These are phyloP conservation scores for Hypomecis punctinalis DNA, from an alignment of 2,888 invertebrate species.

Conservation along the genomic window DNA sequence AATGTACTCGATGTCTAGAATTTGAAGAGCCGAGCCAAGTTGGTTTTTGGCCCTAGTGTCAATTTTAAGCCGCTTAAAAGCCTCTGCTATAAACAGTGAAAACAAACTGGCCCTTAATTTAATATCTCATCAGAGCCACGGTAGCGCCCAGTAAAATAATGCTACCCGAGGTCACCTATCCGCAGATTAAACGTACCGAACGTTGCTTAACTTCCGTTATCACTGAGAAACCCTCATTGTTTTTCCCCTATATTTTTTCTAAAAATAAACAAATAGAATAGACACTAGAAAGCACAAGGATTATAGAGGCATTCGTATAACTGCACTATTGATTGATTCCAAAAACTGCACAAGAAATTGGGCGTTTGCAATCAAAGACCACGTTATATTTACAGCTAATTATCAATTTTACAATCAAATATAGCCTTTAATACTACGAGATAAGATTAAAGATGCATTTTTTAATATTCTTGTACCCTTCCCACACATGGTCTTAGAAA, in stretches of 20 bases:
- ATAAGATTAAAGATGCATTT: slow-evolving; percentile 43
- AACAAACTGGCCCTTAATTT: too few relatives aligned
- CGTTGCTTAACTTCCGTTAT: too few relatives aligned
- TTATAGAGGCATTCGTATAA: slow-evolving; percentile 27
- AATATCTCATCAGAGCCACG: too few relatives aligned
- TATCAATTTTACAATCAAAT: slow-evolving; percentile 46
- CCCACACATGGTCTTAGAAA: slow-evolving; percentile 62
- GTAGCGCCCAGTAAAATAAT: too few relatives aligned
- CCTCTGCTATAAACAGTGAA: too few relatives aligned
- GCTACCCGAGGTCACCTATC: too few relatives aligned
- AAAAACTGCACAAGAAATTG: slow-evolving; percentile 54
- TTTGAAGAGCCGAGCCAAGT: too few relatives aligned
- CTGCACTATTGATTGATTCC: slow-evolving; percentile 37
- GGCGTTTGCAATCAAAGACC: slow-evolving; percentile 56
- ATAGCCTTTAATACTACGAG: slow-evolving; percentile 43
- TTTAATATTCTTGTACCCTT: slow-evolving; percentile 32
- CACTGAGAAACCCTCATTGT: neutral
- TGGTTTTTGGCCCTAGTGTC: too few relatives aligned
- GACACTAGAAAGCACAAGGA: slow-evolving; percentile 22
- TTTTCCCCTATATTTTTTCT: slow-evolving; percentile 1
- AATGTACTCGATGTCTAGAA: too few relatives aligned
- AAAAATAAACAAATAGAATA: slow-evolving; percentile 13
- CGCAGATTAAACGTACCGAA: too few relatives aligned
- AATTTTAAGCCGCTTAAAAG: too few relatives aligned
- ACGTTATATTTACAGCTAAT: slow-evolving; percentile 41